Evolutionary conservation across 2,888 invertebrate genomes (phyloP).

Genomic region (Timema cristinae): DNA sequence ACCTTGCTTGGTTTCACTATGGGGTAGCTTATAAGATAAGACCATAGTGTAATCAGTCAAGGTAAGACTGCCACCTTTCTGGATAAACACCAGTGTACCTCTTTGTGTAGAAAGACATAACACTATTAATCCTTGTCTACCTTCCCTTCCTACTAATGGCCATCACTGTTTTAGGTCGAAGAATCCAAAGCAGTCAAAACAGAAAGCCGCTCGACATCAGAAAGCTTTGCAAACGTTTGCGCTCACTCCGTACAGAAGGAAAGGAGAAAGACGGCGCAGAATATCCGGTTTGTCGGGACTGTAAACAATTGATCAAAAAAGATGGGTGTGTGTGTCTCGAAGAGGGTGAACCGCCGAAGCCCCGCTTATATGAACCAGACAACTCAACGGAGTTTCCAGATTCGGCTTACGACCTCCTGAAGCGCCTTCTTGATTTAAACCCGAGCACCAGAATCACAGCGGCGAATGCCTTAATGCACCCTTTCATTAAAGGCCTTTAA

Average conservation of each 20-base stretch:
- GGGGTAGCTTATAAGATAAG: no score
- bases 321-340: slow-evolving; percentile 29
- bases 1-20: no score
- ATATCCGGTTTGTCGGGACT: slow-evolving; percentile 28
- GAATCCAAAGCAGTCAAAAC: slow-evolving; percentile 38
- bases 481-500: slow-evolving; percentile 54
- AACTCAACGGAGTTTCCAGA: slow-evolving; percentile 53
- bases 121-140: slow-evolving; percentile 3
- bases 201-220: slow-evolving; percentile 41
- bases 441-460: slow-evolving; percentile 71
- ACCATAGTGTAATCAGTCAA: no score
- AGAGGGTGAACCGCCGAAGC: background rate
- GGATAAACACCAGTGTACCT: background rate
- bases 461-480: slow-evolving; percentile 67
- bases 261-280: background rate
- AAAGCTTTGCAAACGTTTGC: slow-evolving; percentile 43
- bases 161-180: slow-evolving; percentile 32
- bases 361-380: background rate
- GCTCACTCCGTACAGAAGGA: slow-evolving; percentile 32
- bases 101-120: background rate
- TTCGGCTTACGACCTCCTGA: slow-evolving; percentile 68
- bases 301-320: slow-evolving; percentile 24
- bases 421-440: slow-evolving; percentile 70
- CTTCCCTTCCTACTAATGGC: no score
- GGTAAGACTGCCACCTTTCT: no score